Evolutionary conservation across 2,888 invertebrate species (phyloP).

Genomic region (Mimachlamys varia): DNA sequence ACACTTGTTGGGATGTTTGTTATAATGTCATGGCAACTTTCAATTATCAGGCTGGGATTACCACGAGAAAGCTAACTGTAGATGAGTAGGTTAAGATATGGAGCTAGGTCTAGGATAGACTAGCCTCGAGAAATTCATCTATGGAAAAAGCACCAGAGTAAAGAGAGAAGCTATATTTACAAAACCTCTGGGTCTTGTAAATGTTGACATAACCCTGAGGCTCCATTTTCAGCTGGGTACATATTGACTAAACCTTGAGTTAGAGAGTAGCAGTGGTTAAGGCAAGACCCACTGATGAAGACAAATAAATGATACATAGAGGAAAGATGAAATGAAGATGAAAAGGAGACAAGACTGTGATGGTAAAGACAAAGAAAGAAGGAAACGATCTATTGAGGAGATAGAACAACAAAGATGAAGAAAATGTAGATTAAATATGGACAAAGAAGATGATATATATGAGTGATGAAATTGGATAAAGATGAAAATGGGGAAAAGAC

Average conservation of each 20-base stretch:
- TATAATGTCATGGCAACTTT: not conserved
- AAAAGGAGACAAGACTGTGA: too few relatives aligned
- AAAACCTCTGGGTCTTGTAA: not conserved
- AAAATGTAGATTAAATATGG: too few relatives aligned
- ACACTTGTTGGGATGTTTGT: conserved; percentile 22
- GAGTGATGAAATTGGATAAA: too few relatives aligned
- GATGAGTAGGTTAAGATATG: not conserved
- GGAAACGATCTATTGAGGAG: too few relatives aligned
- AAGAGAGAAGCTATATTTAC: not conserved
- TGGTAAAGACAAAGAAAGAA: too few relatives aligned
- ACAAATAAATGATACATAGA: too few relatives aligned
- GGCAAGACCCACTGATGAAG: too few relatives aligned
- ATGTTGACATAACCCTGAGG: not conserved
- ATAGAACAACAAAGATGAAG: too few relatives aligned
- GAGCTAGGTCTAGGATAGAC: not conserved
- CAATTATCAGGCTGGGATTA: not conserved
- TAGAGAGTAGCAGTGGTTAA: not conserved
- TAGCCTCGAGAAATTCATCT: not conserved
- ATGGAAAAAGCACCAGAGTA: not conserved
- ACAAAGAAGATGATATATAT: too few relatives aligned
- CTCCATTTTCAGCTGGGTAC: not conserved
- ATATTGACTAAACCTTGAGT: not conserved
- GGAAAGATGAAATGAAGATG: too few relatives aligned
- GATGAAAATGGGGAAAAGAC: too few relatives aligned
- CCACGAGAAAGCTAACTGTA: not conserved